Evolutionary conservation across 2,797 vertebrate genomes (phyloP).

Genomic region (Schizopygopsis malacanthus): DNA sequence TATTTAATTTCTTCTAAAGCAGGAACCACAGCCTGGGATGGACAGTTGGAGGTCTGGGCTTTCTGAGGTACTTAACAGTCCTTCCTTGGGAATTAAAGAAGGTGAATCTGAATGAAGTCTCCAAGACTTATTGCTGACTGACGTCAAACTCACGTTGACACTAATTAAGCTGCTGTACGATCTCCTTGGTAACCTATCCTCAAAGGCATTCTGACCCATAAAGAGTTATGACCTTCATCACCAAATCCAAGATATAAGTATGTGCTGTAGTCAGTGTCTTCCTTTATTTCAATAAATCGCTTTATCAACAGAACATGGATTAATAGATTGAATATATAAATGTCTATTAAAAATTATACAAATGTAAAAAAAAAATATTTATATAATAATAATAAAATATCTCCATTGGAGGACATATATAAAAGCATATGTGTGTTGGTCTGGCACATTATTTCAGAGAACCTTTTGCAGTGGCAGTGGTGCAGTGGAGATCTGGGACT

Average conservation of each 20-base stretch:
- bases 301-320: background rate
- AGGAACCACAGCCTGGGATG: conserved; percentile 7
- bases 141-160: conserved; percentile 43
- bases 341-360: background rate
- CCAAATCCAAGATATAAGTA: background rate
- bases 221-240: conserved; percentile 45
- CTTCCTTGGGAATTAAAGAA: conserved; percentile 36
- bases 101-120: conserved; percentile 31
- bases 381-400: conserved; percentile 38
- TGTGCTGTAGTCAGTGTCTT: background rate
- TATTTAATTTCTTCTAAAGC: background rate
- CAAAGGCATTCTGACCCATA: conserved; percentile 41
- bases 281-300: background rate
- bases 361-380: background rate
- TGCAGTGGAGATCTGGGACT: conserved; percentile 45
- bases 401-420: conserved; percentile 54
- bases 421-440: conserved; percentile 17
- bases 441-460: conserved; percentile 26
- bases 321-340: background rate
- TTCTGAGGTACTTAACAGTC: conserved; percentile 16
- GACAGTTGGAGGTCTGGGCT: conserved; percentile 21
- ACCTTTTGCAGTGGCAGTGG: conserved; percentile 31
- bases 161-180: conserved; percentile 52
- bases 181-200: conserved; percentile 49
- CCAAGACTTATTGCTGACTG: conserved; percentile 31